Evolutionary conservation across 2,797 vertebrate genomes (phyloP), one percentile per base, ranked within the genome.

Genomic region (Enteromius fasciolatus): DNA sequence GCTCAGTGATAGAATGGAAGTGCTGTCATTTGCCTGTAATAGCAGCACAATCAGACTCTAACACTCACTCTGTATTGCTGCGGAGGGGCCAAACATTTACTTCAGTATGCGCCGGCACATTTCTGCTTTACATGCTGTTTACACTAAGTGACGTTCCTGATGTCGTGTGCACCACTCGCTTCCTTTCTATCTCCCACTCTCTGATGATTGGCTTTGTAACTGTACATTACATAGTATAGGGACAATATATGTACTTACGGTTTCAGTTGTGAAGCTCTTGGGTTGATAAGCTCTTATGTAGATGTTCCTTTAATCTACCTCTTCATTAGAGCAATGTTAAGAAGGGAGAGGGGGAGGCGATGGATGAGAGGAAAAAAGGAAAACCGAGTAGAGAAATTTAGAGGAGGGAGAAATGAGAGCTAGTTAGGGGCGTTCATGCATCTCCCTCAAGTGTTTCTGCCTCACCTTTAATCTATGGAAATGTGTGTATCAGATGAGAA

Each of bases 401-500:
- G 54, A 18, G 1, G 77, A 69, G 39, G 33, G 80, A 70, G 72
- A 84, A 78, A n/a, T 41, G 69, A 79, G 74, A 82, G 48, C 36
- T 70, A 78, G 73, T 83, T 46, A 85, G 50, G 33, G 61, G 76
- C 28, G 33, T 52, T 87, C 89, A 66, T 17, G 69, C 86, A 84
- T 88, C 83, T 88, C 80, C 68, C 85, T 91, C 72, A 87, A 92
- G 90, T 90, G 90, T 86, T 69, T 88, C 86, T 80, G 88, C 86
- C 90, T 93, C 92, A 95, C 93, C 94, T 94, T 94, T 94, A 91
- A 91, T 93, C 93, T 92, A 91, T 91, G 93, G 91, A 94, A 93
- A 94, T 94, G 89, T 52, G 92, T 89, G 90, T 88, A 92, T 89
- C 89, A 88, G 91, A 94, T 93, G 91, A 93, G 94, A 91, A 88